A percentile compares a stretch with the other conserved stretches of the same genome.
These are phyloP conservation scores for Actinernus sp. DNA, from an alignment of 92 coral and sea anemone species.

Conservation along the genomic window DNA sequence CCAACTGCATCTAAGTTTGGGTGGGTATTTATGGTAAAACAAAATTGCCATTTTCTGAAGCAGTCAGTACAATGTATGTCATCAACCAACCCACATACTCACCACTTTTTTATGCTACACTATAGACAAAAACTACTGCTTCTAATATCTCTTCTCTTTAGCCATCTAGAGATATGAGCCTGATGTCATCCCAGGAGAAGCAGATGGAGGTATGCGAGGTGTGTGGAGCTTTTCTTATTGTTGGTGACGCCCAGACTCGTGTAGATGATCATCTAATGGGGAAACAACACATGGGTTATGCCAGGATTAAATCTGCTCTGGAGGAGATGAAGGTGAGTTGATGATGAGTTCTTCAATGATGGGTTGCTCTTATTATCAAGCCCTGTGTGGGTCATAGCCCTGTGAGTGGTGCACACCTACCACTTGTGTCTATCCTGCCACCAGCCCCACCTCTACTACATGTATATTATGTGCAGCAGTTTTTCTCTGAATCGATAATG, in stretches of 20 bases:
- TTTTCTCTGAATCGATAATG: no score
- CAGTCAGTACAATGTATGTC: background rate
- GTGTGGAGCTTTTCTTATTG: conserved; percentile 98
- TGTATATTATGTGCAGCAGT: no score
- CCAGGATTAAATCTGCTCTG: conserved; percentile 90
- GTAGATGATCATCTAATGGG: conserved; percentile 98
- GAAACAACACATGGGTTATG: conserved; percentile 98
- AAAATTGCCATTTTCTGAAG: no score
- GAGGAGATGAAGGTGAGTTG: conserved; percentile 90
- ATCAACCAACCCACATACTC: background rate
- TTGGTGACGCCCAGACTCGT: conserved; percentile 98
- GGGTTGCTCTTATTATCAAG: background rate
- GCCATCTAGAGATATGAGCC: conserved; percentile 72
- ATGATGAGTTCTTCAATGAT: background rate
- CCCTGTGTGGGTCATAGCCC: no score
- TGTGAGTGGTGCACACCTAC: no score
- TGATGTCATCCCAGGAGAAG: conserved; percentile 94
- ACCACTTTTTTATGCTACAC: background rate
- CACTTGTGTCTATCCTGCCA: no score
- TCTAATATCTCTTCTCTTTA: conserved; percentile 7
- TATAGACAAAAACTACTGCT: background rate
- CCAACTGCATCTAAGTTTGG: no score
- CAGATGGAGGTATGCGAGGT: conserved; percentile 99
- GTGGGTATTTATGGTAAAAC: no score
- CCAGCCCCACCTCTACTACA: no score